Percentiles rank a stretch among this genome's conserved stretches.
phyloP scores from a whole-genome alignment of 2,797 vertebrate species.

The Oceanodroma leucorhoa region DNA sequence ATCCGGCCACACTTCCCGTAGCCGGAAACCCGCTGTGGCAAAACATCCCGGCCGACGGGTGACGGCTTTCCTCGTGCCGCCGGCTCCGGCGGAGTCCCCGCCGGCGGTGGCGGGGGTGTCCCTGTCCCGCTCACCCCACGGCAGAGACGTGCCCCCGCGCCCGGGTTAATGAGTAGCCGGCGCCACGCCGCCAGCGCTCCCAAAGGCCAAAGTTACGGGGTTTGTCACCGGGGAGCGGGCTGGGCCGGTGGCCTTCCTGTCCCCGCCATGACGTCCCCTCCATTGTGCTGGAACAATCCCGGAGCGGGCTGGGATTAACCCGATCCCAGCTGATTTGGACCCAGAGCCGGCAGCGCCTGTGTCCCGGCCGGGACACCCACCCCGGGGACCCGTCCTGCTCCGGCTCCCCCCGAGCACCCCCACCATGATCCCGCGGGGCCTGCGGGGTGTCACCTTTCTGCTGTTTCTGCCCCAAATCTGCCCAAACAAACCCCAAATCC shows the following conservation, averaged over 20 bases:
- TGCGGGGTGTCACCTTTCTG: neutral
- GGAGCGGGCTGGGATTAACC: fast-evolving
- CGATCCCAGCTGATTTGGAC: neutral
- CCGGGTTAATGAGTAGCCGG: neutral
- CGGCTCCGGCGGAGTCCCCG: no score
- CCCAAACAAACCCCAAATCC: neutral
- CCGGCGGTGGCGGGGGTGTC: neutral
- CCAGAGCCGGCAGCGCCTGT: neutral
- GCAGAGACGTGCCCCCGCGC: neutral
- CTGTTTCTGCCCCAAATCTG: neutral
- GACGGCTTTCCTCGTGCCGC: neutral
- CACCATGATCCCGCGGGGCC: neutral
- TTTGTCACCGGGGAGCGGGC: neutral
- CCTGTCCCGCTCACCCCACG: neutral
- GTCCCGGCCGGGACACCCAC: fast-evolving
- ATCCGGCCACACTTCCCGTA: neutral
- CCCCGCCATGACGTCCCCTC: neutral
- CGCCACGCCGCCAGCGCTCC: neutral
- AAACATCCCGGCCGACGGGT: neutral
- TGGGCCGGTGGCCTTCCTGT: neutral
- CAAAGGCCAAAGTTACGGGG: neutral
- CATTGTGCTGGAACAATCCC: neutral
- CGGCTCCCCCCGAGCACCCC: neutral
- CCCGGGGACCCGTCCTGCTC: neutral
- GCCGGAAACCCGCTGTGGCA: neutral